Evolutionary conservation across 2,113 vertebrate species (phyloP).

Genomic region (Manacus vitellinus): DNA sequence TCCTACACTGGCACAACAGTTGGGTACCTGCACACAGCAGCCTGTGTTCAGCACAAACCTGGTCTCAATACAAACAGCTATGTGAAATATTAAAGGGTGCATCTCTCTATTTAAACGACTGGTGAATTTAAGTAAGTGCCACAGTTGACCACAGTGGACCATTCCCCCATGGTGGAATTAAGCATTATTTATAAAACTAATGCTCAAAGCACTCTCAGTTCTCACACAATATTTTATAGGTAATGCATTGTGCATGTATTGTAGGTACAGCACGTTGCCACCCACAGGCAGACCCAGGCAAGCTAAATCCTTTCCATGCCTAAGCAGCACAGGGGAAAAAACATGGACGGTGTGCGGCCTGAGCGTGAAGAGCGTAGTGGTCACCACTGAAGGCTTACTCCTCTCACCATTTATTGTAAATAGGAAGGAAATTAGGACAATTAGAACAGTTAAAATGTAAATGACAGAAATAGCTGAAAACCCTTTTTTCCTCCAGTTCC

Average conservation of each 20-base stretch:
- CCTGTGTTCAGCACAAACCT: neutral
- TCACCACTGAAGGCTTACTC: neutral
- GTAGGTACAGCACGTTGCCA: neutral
- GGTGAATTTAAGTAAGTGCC: neutral
- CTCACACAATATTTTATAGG: neutral
- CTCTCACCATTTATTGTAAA: conserved; percentile 2
- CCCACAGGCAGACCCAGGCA: neutral
- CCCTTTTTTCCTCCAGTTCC: conserved; percentile 23
- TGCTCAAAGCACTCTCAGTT: neutral
- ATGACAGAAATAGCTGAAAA: conserved; percentile 78
- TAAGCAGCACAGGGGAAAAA: neutral
- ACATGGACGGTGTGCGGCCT: neutral
- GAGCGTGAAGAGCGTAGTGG: neutral
- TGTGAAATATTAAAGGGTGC: neutral
- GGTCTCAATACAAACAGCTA: neutral
- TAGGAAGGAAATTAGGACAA: conserved; percentile 60
- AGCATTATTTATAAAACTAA: neutral
- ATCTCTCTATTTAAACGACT: neutral
- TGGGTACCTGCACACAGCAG: neutral
- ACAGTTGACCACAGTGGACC: neutral
- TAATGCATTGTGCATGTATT: too few relatives aligned
- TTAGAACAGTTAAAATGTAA: conserved; percentile 80
- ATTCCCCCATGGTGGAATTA: neutral
- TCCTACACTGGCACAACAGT: neutral
- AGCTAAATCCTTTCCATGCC: neutral